A percentile compares a stretch with the other conserved stretches of the same genome.
Conservation (phyloP, 2,113 vertebrate species). For the Corythornis vintsioides region DNA sequence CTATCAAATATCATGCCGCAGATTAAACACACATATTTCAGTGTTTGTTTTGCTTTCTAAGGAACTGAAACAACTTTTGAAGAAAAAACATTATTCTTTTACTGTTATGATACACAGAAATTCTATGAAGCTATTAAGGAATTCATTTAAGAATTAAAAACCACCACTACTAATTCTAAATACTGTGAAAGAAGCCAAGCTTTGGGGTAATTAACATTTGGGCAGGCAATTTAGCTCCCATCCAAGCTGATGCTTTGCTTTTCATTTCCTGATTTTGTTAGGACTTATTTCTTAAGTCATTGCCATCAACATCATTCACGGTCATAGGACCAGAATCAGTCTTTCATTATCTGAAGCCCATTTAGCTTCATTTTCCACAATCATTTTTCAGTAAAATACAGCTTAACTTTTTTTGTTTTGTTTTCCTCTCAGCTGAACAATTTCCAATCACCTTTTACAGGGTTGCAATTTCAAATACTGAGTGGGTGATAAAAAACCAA, state of each 20-base stretch:
- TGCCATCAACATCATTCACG: not conserved
- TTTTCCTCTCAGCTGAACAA: not conserved
- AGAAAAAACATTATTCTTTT: not conserved
- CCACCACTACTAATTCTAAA: not conserved
- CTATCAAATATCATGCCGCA: fast-evolving
- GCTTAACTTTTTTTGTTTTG: too few species aligned
- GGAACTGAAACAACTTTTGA: not conserved
- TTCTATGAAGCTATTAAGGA: not conserved
- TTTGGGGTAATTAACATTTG: not conserved
- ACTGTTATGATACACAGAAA: not conserved
- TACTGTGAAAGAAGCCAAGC: not conserved
- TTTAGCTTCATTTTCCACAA: not conserved
- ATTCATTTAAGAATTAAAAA: not conserved
- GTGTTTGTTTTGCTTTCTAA: not conserved
- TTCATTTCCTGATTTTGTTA: not conserved
- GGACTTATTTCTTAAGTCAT: not conserved
- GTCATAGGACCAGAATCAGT: not conserved
- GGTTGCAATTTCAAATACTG: not conserved
- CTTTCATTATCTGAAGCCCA: not conserved
- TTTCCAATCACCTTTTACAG: not conserved
- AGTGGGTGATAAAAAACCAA: not conserved
- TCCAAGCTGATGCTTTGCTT: not conserved
- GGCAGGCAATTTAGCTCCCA: not conserved
- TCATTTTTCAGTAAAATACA: not conserved
- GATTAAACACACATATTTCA: fast-evolving